A percentile compares a stretch with the other conserved stretches of the same genome.
phyloP scores from a whole-genome alignment of 2,113 vertebrate genomes.

The Phylloscopus trochiloides region DNA sequence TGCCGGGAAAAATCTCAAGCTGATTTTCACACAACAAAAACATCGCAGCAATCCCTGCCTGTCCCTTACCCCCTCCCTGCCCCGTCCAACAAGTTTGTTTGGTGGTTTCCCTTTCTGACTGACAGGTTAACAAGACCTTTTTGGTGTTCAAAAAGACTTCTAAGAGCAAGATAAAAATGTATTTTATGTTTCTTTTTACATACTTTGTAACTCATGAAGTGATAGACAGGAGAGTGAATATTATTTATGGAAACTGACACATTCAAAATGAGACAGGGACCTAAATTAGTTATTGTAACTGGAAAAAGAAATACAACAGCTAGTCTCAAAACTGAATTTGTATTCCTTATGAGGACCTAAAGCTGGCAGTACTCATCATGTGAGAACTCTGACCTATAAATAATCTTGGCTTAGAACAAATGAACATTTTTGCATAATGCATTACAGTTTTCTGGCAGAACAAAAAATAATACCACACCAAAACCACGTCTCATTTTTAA shows the following conservation, averaged over 20 bases:
- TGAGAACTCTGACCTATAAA: conserved; percentile 48
- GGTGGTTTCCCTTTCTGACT: not conserved
- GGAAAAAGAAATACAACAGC: not conserved
- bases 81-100: not conserved
- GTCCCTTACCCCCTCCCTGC: fast-evolving
- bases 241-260: not conserved
- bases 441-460: conserved; percentile 40
- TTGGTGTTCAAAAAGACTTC: not conserved
- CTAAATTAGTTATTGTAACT: not conserved
- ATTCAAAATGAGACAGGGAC: not conserved
- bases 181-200: not conserved
- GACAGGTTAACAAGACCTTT: not conserved
- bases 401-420: conserved; percentile 47
- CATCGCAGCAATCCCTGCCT: not conserved
- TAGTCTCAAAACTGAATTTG: not conserved
- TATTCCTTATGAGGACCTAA: conserved; percentile 5
- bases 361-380: not conserved
- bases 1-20: not conserved
- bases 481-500: conserved; percentile 10
- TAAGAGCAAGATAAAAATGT: not conserved
- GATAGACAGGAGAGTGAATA: not conserved
- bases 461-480: conserved; percentile 24
- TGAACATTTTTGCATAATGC: conserved; percentile 14
- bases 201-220: not conserved
- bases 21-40: not conserved